Conservation (phyloP, 92 coral and sea anemone genomes). For the Parazoanthus darwini region DNA sequence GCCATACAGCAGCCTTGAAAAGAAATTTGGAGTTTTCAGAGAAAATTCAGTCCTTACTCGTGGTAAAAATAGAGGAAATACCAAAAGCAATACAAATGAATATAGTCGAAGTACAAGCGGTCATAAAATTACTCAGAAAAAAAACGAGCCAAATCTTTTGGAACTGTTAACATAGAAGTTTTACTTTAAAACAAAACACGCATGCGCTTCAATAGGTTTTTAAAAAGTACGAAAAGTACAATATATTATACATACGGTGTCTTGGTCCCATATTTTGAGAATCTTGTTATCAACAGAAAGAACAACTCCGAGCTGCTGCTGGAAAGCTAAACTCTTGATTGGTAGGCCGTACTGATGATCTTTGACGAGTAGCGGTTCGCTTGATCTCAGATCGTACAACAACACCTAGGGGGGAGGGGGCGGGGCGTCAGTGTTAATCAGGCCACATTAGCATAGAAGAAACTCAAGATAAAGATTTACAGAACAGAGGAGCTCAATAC, state of each 20-base stretch:
- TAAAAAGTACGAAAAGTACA: not conserved
- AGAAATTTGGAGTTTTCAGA: no score
- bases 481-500: not conserved
- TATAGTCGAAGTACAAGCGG: not conserved
- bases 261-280: slow-evolving; percentile 95
- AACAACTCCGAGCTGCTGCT: slow-evolving; percentile 81
- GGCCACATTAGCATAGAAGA: no score
- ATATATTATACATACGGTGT: slow-evolving; percentile 65
- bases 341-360: slow-evolving; percentile 98
- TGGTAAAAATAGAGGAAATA: not conserved
- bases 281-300: slow-evolving; percentile 89
- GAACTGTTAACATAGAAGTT: no score
- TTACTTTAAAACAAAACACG: no score
- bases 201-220: no score
- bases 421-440: no score
- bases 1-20: no score
- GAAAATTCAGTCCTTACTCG: no score
- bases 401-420: slow-evolving; percentile 58
- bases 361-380: slow-evolving; percentile 80
- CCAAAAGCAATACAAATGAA: not conserved
- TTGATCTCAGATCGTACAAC: slow-evolving; percentile 91
- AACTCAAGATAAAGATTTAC: no score
- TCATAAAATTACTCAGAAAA: no score
- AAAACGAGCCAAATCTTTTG: no score
- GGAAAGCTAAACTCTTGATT: slow-evolving; percentile 89